Evolutionary conservation across 2,113 vertebrate species (phyloP), one percentile per base, ranked within the genome.

Genomic region (Paraplagusia blochii): DNA sequence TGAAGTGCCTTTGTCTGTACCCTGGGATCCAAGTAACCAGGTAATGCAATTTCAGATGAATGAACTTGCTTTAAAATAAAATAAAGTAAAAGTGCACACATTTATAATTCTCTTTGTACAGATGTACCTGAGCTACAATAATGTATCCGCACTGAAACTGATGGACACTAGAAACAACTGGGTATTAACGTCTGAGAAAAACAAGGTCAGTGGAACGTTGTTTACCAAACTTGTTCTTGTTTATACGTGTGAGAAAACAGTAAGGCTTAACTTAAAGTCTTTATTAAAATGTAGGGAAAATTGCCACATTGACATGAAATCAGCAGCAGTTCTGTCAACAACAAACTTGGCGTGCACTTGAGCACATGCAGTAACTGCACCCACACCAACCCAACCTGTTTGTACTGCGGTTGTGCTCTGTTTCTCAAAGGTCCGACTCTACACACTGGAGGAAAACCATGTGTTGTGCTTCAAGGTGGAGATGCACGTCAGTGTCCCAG

Each of bases 41-140:
- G 96, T 98, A 92, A 39, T 65, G 13, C 8, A 39, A 33, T 72
- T 57, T 74, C 39, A 44, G 16, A 14, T 38, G 45, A 61, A 59
- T 12, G n/a, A 33, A 40, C 35, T 0, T 50, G 43, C 15, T 57
- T 17, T 14, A 5, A 11, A 18, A 58, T n/a, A n/a, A n/a, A n/a
- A n/a, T n/a, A 43, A 33, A 61, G 46, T 45, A 35, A 29, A 29
- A 29, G 2, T 29, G 36, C 40, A 17, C 18, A 66, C 61, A 11
- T 58, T 49, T 15, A 7, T 11, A 11, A 54, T 65, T 57, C 52
- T 61, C 12, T 44, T 53, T 75, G 66, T 60, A 15, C 82, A 99
- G 96, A 94, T 98, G 59, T 99, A 95, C 78, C 88, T 99, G 81
- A 99, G 96, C 90, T 99, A 95, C 87, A 98, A 97, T 88, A 98